phyloP scores from a whole-genome alignment of 2,888 invertebrate genomes.

The Metalampra italica region DNA sequence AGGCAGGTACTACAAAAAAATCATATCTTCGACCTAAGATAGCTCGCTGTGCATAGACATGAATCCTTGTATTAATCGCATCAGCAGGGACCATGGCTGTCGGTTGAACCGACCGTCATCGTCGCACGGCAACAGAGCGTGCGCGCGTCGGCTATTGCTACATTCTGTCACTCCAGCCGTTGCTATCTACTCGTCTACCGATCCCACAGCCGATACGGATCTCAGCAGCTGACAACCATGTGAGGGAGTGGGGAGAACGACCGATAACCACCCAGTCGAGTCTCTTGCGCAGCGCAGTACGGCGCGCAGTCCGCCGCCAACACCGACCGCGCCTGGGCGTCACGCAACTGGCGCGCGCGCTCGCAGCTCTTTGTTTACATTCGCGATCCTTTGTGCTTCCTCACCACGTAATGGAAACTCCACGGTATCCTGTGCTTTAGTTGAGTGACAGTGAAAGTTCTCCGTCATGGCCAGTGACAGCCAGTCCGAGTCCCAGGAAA shows the following conservation, averaged over 20 bases:
- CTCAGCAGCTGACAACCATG: slow-evolving; percentile 28
- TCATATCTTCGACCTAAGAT: too few relatives aligned
- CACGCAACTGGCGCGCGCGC: slow-evolving; percentile 28
- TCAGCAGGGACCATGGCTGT: background rate
- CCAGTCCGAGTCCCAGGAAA: slow-evolving; percentile 58
- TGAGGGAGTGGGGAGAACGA: slow-evolving; percentile 56
- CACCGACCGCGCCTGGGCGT: slow-evolving; percentile 34
- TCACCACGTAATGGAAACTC: slow-evolving; percentile 45
- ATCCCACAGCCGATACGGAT: slow-evolving; percentile 24
- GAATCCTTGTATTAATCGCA: background rate
- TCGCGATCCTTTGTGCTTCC: slow-evolving; percentile 51
- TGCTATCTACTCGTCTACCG: slow-evolving; percentile 1
- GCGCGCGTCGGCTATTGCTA: background rate
- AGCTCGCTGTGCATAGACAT: too few relatives aligned
- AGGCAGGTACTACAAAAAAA: too few relatives aligned
- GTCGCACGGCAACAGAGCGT: too few relatives aligned
- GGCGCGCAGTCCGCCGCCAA: slow-evolving; percentile 24
- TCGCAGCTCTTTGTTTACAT: slow-evolving; percentile 55
- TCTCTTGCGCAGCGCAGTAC: slow-evolving; percentile 26
- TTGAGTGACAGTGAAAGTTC: slow-evolving; percentile 37
- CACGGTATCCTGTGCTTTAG: slow-evolving; percentile 12
- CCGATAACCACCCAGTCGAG: slow-evolving; percentile 43
- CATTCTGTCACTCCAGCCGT: background rate
- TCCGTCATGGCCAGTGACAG: slow-evolving; percentile 54
- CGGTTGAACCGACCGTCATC: background rate